phyloP scores from a whole-genome alignment of 2,888 invertebrate species.

The Eristalinus aeneus region DNA sequence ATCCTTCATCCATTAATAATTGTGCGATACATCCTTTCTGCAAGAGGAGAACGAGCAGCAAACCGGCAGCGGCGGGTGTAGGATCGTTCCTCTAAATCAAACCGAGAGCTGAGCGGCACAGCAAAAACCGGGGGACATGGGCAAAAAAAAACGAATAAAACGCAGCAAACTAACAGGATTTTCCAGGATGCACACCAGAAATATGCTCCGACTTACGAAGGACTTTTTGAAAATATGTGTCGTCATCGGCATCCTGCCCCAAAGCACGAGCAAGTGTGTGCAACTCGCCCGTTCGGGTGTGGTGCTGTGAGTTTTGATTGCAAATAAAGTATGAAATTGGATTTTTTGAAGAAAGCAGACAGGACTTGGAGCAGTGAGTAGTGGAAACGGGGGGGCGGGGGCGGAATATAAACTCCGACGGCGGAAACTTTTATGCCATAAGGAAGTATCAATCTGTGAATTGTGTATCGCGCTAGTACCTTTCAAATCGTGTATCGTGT shows the following conservation, averaged over 20 bases:
- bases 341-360: slow-evolving; percentile 37
- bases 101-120: neutral
- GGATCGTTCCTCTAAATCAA: neutral
- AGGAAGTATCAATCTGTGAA: slow-evolving; percentile 66
- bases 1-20: slow-evolving; percentile 70
- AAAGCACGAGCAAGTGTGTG: neutral
- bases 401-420: neutral
- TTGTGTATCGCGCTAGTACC: slow-evolving; percentile 33
- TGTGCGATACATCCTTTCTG: slow-evolving; percentile 62
- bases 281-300: neutral
- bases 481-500: slow-evolving; percentile 38
- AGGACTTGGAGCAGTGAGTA: neutral
- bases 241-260: slow-evolving; percentile 5
- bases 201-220: slow-evolving; percentile 58
- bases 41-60: slow-evolving; percentile 9
- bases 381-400: too few relatives aligned
- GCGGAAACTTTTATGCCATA: slow-evolving; percentile 53
- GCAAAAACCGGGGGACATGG: too few relatives aligned
- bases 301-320: slow-evolving; percentile 68
- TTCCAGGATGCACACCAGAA: slow-evolving; percentile 64
- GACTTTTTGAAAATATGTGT: slow-evolving; percentile 35
- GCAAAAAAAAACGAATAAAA: neutral
- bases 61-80: neutral
- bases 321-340: slow-evolving; percentile 71
- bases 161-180: slow-evolving; percentile 57